A percentile compares a stretch with the other conserved stretches of the same genome.
Conservation (phyloP, 53 echinoderm and acorn worm species). For the Apostichopus leukothele region DNA sequence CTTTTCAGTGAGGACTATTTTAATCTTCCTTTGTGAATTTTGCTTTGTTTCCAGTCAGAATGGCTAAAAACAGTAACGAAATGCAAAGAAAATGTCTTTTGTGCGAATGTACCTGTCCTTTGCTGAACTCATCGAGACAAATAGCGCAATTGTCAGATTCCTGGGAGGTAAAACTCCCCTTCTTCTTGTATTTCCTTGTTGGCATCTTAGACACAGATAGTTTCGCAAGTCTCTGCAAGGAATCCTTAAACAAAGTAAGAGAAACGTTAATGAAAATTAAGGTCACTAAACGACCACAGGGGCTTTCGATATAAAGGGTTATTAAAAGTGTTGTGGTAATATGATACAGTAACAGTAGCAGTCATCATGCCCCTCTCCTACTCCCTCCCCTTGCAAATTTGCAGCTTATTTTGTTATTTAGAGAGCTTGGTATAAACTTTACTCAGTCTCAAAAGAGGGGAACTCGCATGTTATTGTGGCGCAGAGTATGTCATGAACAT, state of each 20-base stretch:
- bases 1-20: too few relatives aligned
- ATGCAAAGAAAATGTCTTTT: too few relatives aligned
- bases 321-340: too few relatives aligned
- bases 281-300: too few relatives aligned
- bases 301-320: too few relatives aligned
- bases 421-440: background rate
- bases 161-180: conserved; percentile 48
- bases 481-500: background rate
- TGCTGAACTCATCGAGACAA: conserved; percentile 83
- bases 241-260: conserved; percentile 52
- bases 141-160: conserved; percentile 85
- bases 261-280: background rate
- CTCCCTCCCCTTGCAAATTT: too few relatives aligned
- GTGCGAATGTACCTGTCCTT: conserved; percentile 68
- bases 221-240: conserved; percentile 81
- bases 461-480: background rate
- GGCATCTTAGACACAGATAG: conserved; percentile 89
- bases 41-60: too few relatives aligned
- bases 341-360: too few relatives aligned
- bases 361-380: too few relatives aligned
- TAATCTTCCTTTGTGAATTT: too few relatives aligned
- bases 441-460: background rate
- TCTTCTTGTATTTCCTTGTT: conserved; percentile 85
- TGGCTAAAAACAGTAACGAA: too few relatives aligned
- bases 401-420: too few relatives aligned